Evolutionary conservation across 2,113 vertebrate species (phyloP), one percentile per base, ranked within the genome.

Genomic region (Hippopotamus amphibius): DNA sequence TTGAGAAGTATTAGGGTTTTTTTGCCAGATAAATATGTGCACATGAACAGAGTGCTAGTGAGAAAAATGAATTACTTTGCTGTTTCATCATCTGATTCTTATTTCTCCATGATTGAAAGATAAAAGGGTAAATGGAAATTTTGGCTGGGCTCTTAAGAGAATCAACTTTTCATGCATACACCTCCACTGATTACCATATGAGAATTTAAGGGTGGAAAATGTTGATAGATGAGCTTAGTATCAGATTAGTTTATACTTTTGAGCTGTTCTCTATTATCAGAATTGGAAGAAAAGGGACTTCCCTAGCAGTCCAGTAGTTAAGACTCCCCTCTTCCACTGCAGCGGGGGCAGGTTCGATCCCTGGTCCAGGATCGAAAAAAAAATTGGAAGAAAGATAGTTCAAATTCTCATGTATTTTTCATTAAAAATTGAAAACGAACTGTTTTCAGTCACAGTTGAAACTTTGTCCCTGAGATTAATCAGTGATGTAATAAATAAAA

Each of bases 391-490:
- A 86, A 83, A 88, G 71, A 16, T 59, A 63, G 6, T 68, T 72
- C 14, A 68, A 19, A 83, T 95, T 87, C 2, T 89, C 30, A 26
- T n/a, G 3, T 86, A 43, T 69, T 84, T 72, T 89, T 79, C n/a
- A 63, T 63, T 82, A n/a, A 66, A n/a, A 79, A 72, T 46, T 33
- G 37, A 59, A 91, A 72, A 81, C 48, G 22, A 86, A 91, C n/a
- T 91, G 15, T 66, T 63, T 72, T 95, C 83, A 86, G n/a, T 68
- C 55, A 66, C 37, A 83, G 30, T 93, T 83, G 68, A 81, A 83
- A 95, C 61, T 65, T 93, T 43, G 48, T 43, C 43, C 21, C 61
- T 85, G 50, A 91, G 22, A n/a, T 66, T 65, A 71, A 26, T 69
- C 65, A 66, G 4, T 95, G 90, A 48, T 37, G 3, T 71, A 90